Percentiles rank a stretch among this genome's conserved stretches.
phyloP scores from a whole-genome alignment of 2,888 invertebrate genomes.

The Acleris sparsana region DNA sequence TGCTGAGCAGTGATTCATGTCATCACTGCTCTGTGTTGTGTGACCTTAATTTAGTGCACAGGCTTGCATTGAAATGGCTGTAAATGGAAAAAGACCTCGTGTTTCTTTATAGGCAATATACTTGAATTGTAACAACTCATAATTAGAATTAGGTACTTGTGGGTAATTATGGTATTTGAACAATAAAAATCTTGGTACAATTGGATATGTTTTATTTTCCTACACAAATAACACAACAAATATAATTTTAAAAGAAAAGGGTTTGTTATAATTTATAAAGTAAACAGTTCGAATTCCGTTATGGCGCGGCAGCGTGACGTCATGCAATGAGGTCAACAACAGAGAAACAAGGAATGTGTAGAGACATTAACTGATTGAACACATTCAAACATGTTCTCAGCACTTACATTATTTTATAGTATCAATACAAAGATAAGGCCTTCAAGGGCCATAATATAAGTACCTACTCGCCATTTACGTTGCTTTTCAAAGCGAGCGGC shows the following conservation, averaged over 20 bases:
- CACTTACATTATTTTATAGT: too few relatives aligned
- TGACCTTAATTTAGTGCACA: slow-evolving; percentile 38
- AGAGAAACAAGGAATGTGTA: not conserved
- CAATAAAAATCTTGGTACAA: slow-evolving; percentile 36
- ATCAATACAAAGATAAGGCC: too few relatives aligned
- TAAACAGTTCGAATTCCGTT: slow-evolving; percentile 23
- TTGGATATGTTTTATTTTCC: slow-evolving; percentile 27
- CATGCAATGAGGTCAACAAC: slow-evolving; percentile 19
- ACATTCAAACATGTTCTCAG: too few relatives aligned
- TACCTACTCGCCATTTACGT: too few relatives aligned
- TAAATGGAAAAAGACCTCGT: slow-evolving; percentile 36
- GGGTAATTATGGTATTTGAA: slow-evolving; percentile 36
- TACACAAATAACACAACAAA: not conserved
- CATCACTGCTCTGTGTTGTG: slow-evolving; percentile 7
- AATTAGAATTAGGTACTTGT: slow-evolving; percentile 33
- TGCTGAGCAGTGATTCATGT: slow-evolving; percentile 22
- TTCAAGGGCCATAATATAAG: too few relatives aligned
- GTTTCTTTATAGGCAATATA: slow-evolving; percentile 16
- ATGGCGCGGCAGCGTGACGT: slow-evolving; percentile 20
- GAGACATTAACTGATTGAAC: not conserved
- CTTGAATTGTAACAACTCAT: slow-evolving; percentile 28
- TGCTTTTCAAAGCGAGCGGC: too few relatives aligned
- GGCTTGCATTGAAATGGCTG: slow-evolving; percentile 52
- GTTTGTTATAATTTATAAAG: slow-evolving; percentile 5
- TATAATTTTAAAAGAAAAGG: slow-evolving; percentile 9